Evolutionary conservation across 2,888 invertebrate genomes (phyloP).

Genomic region (Seladonia tumulorum): DNA sequence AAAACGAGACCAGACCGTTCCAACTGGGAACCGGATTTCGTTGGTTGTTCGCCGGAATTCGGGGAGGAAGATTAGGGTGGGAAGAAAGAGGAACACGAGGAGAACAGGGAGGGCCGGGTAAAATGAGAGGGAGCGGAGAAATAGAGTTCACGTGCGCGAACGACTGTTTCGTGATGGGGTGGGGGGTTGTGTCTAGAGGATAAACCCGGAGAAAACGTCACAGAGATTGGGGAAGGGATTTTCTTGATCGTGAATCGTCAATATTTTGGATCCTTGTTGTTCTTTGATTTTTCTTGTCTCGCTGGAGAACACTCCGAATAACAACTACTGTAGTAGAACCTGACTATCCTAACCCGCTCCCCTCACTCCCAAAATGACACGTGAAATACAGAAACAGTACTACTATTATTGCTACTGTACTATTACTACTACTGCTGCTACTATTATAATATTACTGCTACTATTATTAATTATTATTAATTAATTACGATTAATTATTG

Average conservation of each 20-base stretch:
- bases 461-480: constrained; percentile 63
- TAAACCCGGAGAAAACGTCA: background rate
- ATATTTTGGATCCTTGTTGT: background rate
- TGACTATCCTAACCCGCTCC: constrained; percentile 61
- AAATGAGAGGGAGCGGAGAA: constrained; percentile 17
- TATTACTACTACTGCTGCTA: constrained; percentile 65
- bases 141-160: background rate
- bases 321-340: background rate
- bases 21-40: background rate
- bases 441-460: constrained; percentile 67
- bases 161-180: background rate
- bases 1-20: constrained; percentile 15
- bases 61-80: background rate
- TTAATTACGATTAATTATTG: constrained; percentile 62
- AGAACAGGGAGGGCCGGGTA: constrained; percentile 18
- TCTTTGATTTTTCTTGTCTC: background rate
- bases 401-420: constrained; percentile 65
- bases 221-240: background rate
- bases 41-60: constrained; percentile 6
- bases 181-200: background rate
- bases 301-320: constrained; percentile 1
- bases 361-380: constrained; percentile 72
- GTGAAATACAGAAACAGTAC: constrained; percentile 63
- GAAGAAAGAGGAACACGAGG: background rate
- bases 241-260: background rate